Evolutionary conservation across 2,888 invertebrate species (phyloP).

Genomic region (Erebia ligea): DNA sequence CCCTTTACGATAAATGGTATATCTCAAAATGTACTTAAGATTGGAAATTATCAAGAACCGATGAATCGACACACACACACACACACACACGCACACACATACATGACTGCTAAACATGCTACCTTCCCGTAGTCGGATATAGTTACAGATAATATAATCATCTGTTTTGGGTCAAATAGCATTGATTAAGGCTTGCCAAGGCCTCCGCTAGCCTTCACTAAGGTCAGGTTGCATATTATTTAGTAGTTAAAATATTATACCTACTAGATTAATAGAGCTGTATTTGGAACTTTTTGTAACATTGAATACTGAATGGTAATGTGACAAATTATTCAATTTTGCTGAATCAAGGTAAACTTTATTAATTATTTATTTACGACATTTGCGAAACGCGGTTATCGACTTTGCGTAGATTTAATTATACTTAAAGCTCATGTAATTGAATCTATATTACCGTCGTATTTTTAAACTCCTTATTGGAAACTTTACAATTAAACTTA

Average conservation of each 20-base stretch:
- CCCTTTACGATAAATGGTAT: too few relatives aligned
- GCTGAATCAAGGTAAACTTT: not conserved
- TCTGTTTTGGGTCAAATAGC: not conserved
- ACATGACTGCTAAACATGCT: not conserved
- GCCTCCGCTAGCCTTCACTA: not conserved
- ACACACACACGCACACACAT: not conserved
- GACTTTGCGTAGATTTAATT: not conserved
- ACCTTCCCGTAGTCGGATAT: not conserved
- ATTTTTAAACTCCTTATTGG: too few relatives aligned
- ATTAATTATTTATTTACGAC: not conserved
- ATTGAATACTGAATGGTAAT: not conserved
- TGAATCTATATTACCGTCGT: too few relatives aligned
- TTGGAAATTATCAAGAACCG: not conserved
- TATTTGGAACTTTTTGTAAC: conserved; percentile 7
- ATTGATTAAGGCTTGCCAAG: not conserved
- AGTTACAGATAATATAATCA: not conserved
- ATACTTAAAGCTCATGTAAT: too few relatives aligned
- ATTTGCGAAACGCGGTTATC: not conserved
- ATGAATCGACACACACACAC: not conserved
- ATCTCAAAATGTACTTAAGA: too few relatives aligned
- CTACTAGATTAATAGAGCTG: not conserved
- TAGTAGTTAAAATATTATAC: not conserved
- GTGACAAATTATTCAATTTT: not conserved
- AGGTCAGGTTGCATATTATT: not conserved
- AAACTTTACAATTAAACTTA: too few relatives aligned